These are phyloP conservation scores for Eristalis intricaria DNA, from an alignment of 2,888 invertebrate genomes.

Conservation along the genomic window DNA sequence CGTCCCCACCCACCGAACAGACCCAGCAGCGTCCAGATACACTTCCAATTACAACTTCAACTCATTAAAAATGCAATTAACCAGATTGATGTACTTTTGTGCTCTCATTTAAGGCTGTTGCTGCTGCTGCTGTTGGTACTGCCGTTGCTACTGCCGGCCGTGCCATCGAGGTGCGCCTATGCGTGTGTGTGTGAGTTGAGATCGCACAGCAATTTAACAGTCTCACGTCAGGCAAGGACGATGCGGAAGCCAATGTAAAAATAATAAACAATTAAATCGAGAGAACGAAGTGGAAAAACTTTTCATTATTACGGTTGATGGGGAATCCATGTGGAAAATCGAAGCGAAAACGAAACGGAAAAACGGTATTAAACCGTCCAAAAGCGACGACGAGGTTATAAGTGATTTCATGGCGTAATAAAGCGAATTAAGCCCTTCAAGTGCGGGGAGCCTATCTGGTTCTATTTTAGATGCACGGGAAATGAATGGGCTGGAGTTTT, in stretches of 20 bases:
- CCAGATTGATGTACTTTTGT: conserved; percentile 57
- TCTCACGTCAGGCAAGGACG: conserved; percentile 3
- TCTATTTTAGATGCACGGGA: background rate
- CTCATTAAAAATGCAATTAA: conserved; percentile 69
- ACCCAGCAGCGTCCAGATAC: background rate
- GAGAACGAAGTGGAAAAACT: conserved; percentile 23
- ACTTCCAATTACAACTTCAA: conserved; percentile 19
- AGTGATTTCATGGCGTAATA: background rate
- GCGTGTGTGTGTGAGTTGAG: background rate
- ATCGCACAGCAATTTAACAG: background rate
- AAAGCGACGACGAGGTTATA: background rate
- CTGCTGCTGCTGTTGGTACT: background rate
- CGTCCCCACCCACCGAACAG: background rate
- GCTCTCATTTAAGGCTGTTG: conserved; percentile 26
- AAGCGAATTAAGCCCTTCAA: background rate
- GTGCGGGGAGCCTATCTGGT: background rate
- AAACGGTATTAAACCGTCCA: background rate
- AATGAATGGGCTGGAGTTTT: background rate
- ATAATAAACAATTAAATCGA: conserved; percentile 53
- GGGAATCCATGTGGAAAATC: conserved; percentile 40
- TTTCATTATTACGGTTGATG: conserved; percentile 34
- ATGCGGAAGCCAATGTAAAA: conserved; percentile 30
- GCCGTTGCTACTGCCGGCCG: background rate
- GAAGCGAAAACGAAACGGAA: background rate
- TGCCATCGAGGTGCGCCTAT: background rate